These are phyloP conservation scores for Rhabdomys dilectus DNA, from an alignment of 2,113 vertebrate species.

Conservation along the genomic window DNA sequence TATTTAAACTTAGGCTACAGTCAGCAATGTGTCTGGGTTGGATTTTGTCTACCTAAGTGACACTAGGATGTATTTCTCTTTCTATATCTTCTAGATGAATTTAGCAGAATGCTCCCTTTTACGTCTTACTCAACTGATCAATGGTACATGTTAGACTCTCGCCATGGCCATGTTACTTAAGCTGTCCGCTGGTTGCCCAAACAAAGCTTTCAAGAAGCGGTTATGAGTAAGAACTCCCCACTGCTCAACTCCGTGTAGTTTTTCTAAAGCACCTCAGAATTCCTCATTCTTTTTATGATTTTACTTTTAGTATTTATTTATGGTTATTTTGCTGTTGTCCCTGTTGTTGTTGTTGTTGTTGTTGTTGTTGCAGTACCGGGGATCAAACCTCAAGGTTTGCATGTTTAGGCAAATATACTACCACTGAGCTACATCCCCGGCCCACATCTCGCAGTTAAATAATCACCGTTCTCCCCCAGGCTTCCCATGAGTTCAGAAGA, in stretches of 20 bases:
- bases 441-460: conserved; percentile 37
- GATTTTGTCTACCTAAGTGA: conserved; percentile 8
- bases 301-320: not conserved
- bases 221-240: not conserved
- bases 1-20: not conserved
- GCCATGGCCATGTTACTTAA: not conserved
- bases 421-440: not conserved
- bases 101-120: conserved; percentile 3
- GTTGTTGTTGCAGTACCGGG: not conserved
- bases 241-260: not conserved
- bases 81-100: not conserved
- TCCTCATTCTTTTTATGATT: not conserved
- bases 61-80: not conserved
- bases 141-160: not conserved
- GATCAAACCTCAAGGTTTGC: not conserved
- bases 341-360: not conserved
- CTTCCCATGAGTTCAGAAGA: conserved; percentile 33
- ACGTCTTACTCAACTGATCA: not conserved
- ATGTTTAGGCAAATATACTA: not conserved
- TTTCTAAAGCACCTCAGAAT: not conserved
- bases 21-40: not conserved
- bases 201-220: not conserved
- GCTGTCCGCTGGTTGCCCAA: not conserved
- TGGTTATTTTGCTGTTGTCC: too few relatives aligned
- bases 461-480: not conserved